Conservation (phyloP, 2,797 vertebrate genomes). For the Peromyscus melanophrys region DNA sequence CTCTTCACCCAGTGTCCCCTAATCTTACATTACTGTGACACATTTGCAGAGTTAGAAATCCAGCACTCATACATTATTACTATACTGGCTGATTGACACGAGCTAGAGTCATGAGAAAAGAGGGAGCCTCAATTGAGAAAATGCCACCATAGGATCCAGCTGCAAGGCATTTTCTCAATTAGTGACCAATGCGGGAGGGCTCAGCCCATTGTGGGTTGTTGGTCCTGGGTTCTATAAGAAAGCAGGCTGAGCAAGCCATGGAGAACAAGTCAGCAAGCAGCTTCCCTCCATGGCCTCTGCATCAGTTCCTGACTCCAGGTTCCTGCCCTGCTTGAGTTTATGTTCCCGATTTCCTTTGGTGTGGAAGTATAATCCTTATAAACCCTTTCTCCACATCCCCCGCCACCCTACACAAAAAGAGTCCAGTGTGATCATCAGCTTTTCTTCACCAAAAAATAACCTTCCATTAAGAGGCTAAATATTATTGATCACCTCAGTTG, state of each 20-base stretch:
- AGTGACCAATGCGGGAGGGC: no score
- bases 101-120: no score
- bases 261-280: not conserved
- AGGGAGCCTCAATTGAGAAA: no score
- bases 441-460: not conserved
- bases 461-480: slow-evolving; percentile 3
- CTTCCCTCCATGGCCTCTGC: not conserved
- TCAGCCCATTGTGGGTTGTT: not conserved
- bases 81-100: not conserved
- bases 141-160: no score
- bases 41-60: not conserved
- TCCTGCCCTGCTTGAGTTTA: not conserved
- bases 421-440: not conserved
- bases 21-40: not conserved
- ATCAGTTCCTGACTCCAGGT: not conserved
- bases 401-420: not conserved
- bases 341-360: not conserved
- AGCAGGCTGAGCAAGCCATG: not conserved
- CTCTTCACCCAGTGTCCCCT: not conserved
- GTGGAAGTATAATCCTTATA: not conserved
- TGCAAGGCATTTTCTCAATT: no score
- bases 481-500: not conserved
- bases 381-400: not conserved
- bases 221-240: not conserved
- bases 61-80: not conserved